These are phyloP conservation scores for Drosophila tripunctata DNA, from an alignment of 2,888 invertebrate species.

Conservation along the genomic window DNA sequence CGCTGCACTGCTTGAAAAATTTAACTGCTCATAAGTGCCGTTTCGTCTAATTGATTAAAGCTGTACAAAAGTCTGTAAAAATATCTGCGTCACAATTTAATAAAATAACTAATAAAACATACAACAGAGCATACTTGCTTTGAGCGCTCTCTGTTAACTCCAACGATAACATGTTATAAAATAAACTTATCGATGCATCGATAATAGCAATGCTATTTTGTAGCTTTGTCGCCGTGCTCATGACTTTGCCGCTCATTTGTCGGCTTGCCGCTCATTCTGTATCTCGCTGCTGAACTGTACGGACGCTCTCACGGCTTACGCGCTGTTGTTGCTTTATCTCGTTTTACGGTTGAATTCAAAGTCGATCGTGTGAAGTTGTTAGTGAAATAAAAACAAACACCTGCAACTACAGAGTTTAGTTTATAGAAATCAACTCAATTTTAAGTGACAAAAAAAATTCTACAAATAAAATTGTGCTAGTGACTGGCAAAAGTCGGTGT, in stretches of 20 bases:
- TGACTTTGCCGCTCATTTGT: conserved; percentile 13
- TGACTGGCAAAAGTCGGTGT: conserved; percentile 41
- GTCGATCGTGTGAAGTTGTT: conserved; percentile 33
- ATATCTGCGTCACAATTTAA: too few species aligned
- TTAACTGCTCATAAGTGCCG: too few species aligned
- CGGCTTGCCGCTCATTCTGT: conserved; percentile 39
- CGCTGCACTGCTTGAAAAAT: too few species aligned
- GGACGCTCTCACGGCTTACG: conserved; percentile 10
- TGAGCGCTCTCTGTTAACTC: too few species aligned
- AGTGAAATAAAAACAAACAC: conserved; percentile 26
- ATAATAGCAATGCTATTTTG: neutral
- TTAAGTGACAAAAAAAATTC: conserved; percentile 24
- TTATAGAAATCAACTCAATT: neutral
- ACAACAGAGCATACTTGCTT: too few species aligned
- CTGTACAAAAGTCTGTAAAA: too few species aligned
- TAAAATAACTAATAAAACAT: too few species aligned
- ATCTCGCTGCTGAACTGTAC: conserved; percentile 31
- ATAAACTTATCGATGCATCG: conserved; percentile 11
- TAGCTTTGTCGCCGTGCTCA: conserved; percentile 10
- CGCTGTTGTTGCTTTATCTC: neutral
- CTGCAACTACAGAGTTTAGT: neutral
- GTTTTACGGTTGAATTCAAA: conserved; percentile 43
- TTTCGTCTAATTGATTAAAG: too few species aligned
- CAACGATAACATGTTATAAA: neutral
- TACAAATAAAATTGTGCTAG: conserved; percentile 19